Evolutionary conservation across 2,797 vertebrate species (phyloP), one percentile per base, ranked within the genome.

Genomic region (Mormyrus proboscirostris): DNA sequence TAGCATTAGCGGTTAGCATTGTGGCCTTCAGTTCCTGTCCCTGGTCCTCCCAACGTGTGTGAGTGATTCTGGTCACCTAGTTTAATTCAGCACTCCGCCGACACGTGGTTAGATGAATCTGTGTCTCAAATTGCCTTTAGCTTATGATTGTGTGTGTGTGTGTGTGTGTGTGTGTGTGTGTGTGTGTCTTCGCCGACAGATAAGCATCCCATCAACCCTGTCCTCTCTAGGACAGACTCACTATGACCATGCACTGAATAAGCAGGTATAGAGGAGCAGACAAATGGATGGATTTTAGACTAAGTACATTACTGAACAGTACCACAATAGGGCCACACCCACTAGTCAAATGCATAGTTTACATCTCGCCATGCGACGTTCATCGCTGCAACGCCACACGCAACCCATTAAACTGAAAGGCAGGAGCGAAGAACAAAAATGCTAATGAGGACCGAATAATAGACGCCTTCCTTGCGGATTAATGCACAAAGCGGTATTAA

Each of bases 391-490:
- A 69, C 79, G 38, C 16, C 19, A 12, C 79, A 47, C n/a, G 4
- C 19, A 19, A 49, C 2, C 79, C 41, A 25, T 84, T 84, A 22
- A 84, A 10, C 47, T 50, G 41, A 84, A 84, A 84, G 90, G 76
- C 5, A 25, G 16, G 85, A 90, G 91, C 91, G 76, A 92, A 94
- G 93, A 94, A 94, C 93, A 92, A 92, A 94, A 90, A 92, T 92
- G 94, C 93, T 95, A 95, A 95, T 94, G 93, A 95, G 94, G 94
- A 93, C 94, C 93, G 94, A 93, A 93, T 86, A 91, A 94, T 92
- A 92, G 92, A 92, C 91, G 55, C 87, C 88, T 93, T 4, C 89
- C 59, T 90, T 86, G 41, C 89, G 88, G 90, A 90, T 94, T 94
- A 92, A 92, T 89, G 91, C 89, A 88, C 90, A 93, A 93, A 91